Base-by-base conservation (phyloP, 2,113 vertebrate species). In the Menidia beryllina region DNA sequence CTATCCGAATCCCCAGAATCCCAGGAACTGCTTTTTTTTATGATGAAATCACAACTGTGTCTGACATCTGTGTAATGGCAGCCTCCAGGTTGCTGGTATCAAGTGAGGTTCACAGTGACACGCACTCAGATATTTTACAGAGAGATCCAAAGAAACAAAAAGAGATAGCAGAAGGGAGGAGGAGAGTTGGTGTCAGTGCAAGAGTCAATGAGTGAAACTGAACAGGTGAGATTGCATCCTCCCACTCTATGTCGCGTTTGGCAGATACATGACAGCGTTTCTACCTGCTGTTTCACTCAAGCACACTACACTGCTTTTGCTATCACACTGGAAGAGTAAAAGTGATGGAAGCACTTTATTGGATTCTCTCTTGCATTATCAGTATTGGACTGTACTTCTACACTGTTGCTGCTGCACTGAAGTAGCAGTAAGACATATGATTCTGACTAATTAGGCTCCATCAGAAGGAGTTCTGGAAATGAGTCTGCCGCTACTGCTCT, bases 11-110 rank as follows among this genome's bases (percentile, higher is more conserved):
- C 72, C 85, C 61, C 34, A 3, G 30, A 61, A 77, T 47, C 41
- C 11, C 3, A 11, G 72, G 65, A 81, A 48, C 58, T 81, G 82
- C 39, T 88, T 82, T 86, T 82, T 86, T 91, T 87, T 85, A 89
- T 80, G 84, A 87, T 85, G 87, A 88, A 85, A 86, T 89, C 84
- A 81, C 85, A 82, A 82, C 84, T 78, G 85, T 56, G 83, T 54
- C 57, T 82, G 91, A 91, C 90, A 88, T 91, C 89, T 92, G 86
- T 82, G 80, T 82, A 85, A 91, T 90, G 88, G 63, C 70, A 60
- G 64, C 36, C 75, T 81, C 86, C 86, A 77, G 82, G 84, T 78
- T 88, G 86, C 47, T 21, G 65, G 58, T 19, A 26, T 73, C 57
- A 66, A 75, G 38, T 3, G 52, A 61, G 63, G 24, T 34, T 76